Base-by-base conservation (phyloP, 2,797 vertebrate genomes). In the Scleropages formosus region DNA sequence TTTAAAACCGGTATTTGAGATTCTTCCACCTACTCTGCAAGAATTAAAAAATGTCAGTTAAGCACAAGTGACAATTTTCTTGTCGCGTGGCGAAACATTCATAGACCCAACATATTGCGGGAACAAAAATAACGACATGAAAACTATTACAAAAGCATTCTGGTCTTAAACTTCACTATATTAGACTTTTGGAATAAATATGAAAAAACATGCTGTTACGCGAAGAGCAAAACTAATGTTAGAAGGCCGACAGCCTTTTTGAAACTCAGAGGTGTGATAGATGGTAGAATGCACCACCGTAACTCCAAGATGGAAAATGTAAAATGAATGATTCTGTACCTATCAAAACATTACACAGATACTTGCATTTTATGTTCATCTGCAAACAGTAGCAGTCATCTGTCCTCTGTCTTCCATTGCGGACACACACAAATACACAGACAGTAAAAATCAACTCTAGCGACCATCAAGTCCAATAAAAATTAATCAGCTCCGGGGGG, bases 311-410 rank as follows among this genome's bases (percentile, higher is more conserved):
- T n/a, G n/a, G n/a, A n/a, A n/a, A n/a, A n/a, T n/a, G n/a, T n/a
- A n/a, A n/a, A n/a, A n/a, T n/a, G n/a, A n/a, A n/a, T n/a, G n/a
- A n/a, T n/a, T n/a, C n/a, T n/a, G n/a, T n/a, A n/a, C n/a, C n/a
- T n/a, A n/a, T n/a, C n/a, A n/a, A n/a, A n/a, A n/a, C n/a, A n/a
- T 49, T 51, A 75, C 31, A 75, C 31, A 67, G 51, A 70, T 11
- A 70, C 73, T 27, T 4, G 74, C 49, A n/a, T 72, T 60, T 72
- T 58, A 10, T 59, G 56, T 39, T 39, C 60, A 53, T 72, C 51
- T 72, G 70, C 16, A 72, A 60, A 72, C 53, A 72, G 70, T 46
- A 11, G 58, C n/a, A 46, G 7, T 12, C 1, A 16, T 18, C 10
- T 59, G 13, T 18, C 16, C 7, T 46, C 44, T 13, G 18, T 10